Evolutionary conservation across 2,888 invertebrate genomes (phyloP).

Genomic region (Lasioglossum vierecki): DNA sequence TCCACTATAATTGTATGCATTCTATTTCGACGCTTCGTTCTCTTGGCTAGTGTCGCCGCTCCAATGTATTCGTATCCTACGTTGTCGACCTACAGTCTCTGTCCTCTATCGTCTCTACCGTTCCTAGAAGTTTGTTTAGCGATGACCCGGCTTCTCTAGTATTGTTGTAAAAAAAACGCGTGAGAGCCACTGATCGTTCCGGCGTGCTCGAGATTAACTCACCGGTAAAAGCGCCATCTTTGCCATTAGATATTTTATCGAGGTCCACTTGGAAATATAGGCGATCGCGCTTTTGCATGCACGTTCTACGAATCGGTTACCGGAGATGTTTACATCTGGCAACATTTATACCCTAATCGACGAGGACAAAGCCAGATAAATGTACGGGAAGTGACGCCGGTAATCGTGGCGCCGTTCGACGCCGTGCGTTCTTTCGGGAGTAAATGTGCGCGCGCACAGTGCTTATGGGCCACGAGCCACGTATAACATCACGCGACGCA

Average conservation of each 20-base stretch:
- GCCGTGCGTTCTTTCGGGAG: conserved; percentile 45
- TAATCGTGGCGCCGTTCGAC: conserved; percentile 8
- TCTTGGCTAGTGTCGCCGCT: background rate
- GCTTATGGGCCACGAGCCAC: conserved; percentile 54
- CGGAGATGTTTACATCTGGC: conserved; percentile 36
- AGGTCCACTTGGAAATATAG: conserved; percentile 6
- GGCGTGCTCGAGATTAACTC: conserved; percentile 22
- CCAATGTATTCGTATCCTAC: background rate
- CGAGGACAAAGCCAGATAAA: conserved; percentile 41
- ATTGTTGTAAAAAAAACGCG: background rate
- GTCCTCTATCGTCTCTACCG: background rate
- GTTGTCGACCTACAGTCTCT: background rate
- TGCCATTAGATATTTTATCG: background rate
- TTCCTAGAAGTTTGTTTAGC: background rate
- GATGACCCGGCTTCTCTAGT: background rate
- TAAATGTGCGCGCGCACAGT: conserved; percentile 64
- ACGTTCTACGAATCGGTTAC: background rate
- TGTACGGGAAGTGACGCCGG: conserved; percentile 46
- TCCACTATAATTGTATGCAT: too few relatives aligned
- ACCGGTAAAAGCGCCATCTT: conserved; percentile 50
- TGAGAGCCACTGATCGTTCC: conserved; percentile 61
- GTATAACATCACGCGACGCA: conserved; percentile 49
- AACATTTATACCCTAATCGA: conserved; percentile 38
- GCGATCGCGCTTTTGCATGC: background rate
- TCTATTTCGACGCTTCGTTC: too few relatives aligned